Evolutionary conservation across 2,888 invertebrate species (phyloP), one percentile per base, ranked within the genome.

Genomic region (Chrysina gloriosa): DNA sequence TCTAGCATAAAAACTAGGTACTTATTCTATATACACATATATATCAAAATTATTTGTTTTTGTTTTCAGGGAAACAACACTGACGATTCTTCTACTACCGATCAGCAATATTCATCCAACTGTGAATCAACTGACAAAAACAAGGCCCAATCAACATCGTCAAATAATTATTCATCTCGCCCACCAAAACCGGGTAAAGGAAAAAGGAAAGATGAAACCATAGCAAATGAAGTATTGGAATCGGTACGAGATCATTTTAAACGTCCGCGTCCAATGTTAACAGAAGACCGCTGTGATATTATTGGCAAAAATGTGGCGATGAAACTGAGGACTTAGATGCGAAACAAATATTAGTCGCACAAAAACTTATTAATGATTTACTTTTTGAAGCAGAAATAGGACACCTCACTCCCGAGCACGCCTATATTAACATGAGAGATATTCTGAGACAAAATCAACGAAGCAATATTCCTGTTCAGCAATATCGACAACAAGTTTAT

Each of bases 241-340:
- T 70, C 70, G 29, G 71, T 70, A 50, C 69, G 65, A 58, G 64
- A 71, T 54, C 70, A 71, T 67, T 70, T 70, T 50, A 70, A 70
- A 58, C 67, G 70, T 63, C 23, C 52, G 63, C 67, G 70, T 63
- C 23, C 52, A 52, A 27, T 42, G 48, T 39, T 58, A 65, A 34
- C 65, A 70, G 69, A 72, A 69, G 70, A 71, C 50, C 68, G 67
- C 16, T 71, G 63, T 61, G 65, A 69, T 47, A 34, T 65, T 58
- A 58, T 69, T 47, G 65, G 69, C 16, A 68, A 68, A 68, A 64
- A 52, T 68, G 65, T 68, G 56, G 58, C 68, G 27, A 63, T 63
- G 29, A 68, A 68, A 63, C 29, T 68, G 67, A 63, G 67, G 67
- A 61, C 25, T 63, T 67, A 63, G 63, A 67, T 50, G 25, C 50